phyloP scores from a whole-genome alignment of 1,140 invertebrate species.

The Mya arenaria region DNA sequence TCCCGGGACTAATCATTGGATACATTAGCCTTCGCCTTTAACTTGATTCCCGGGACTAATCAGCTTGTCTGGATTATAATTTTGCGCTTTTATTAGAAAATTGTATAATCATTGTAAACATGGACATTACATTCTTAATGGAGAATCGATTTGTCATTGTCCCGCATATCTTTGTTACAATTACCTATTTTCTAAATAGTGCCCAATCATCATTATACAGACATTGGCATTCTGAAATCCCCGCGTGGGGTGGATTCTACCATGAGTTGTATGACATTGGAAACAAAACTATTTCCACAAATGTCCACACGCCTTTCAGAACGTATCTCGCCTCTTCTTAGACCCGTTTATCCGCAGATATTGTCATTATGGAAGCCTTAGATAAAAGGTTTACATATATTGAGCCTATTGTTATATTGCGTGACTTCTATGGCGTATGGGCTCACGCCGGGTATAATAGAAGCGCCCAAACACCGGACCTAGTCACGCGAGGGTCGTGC shows the following conservation, averaged over 20 bases:
- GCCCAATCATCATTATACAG: slow-evolving; percentile 25
- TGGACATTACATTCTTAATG: too few relatives aligned
- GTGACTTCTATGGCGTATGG: slow-evolving; percentile 8
- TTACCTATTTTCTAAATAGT: slow-evolving; percentile 9
- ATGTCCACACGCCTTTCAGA: slow-evolving; percentile 16
- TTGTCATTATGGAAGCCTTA: slow-evolving; percentile 17
- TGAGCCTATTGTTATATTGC: slow-evolving; percentile 31
- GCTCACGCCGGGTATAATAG: neutral
- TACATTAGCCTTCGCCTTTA: too few relatives aligned
- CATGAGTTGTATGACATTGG: slow-evolving; percentile 17
- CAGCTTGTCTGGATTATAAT: too few relatives aligned
- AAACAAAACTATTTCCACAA: slow-evolving; percentile 30
- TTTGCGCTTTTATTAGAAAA: too few relatives aligned
- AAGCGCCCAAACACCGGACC: neutral
- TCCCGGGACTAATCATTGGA: too few relatives aligned
- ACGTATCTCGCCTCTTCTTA: neutral
- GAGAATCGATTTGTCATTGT: slow-evolving; percentile 37
- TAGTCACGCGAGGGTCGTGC: slow-evolving; percentile 39
- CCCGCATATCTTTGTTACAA: neutral
- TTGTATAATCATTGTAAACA: too few relatives aligned
- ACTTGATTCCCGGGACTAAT: too few relatives aligned
- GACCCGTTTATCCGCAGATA: slow-evolving; percentile 27
- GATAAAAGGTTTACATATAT: slow-evolving; percentile 31
- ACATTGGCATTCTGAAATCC: neutral
- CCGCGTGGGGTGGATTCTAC: slow-evolving; percentile 21